These are phyloP conservation scores for Pangasius macronema DNA, from an alignment of 2,797 vertebrate genomes.

Conservation along the genomic window DNA sequence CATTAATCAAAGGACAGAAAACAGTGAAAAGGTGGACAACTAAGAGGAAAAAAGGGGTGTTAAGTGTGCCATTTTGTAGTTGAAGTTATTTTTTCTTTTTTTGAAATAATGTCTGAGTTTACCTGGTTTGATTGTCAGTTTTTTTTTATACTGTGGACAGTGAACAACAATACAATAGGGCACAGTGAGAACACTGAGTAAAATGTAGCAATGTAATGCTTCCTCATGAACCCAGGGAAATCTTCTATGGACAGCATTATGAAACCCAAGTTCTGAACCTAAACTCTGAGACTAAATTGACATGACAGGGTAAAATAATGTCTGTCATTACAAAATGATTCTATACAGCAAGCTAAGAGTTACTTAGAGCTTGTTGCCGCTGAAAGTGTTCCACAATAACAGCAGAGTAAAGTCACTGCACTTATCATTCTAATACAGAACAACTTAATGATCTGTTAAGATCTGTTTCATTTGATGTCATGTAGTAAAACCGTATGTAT, in stretches of 20 bases:
- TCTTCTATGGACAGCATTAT: conserved; percentile 27
- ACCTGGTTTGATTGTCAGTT: conserved; percentile 40
- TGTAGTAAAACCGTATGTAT: background rate
- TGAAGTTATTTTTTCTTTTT: conserved; percentile 8
- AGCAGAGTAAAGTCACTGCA: conserved; percentile 17
- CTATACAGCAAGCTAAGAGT: conserved; percentile 13
- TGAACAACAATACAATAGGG: conserved; percentile 40
- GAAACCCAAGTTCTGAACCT: conserved; percentile 33
- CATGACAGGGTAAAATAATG: conserved; percentile 29
- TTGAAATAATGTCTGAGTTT: conserved; percentile 33
- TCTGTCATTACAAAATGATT: conserved; percentile 25
- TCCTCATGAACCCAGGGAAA: conserved; percentile 25
- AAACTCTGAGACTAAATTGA: conserved; percentile 28
- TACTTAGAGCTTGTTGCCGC: conserved; percentile 8
- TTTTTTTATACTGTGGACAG: conserved; percentile 13
- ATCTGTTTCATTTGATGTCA: conserved; percentile 25
- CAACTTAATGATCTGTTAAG: background rate
- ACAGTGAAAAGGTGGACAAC: background rate
- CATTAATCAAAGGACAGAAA: background rate
- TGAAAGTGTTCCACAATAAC: conserved; percentile 18
- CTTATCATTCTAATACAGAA: background rate
- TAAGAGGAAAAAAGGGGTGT: conserved; percentile 14
- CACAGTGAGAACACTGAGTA: conserved; percentile 38
- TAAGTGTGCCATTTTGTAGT: conserved; percentile 18
- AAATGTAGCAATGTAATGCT: conserved; percentile 38